phyloP scores from a whole-genome alignment of 2,888 invertebrate species.

The Netelia virgata region DNA sequence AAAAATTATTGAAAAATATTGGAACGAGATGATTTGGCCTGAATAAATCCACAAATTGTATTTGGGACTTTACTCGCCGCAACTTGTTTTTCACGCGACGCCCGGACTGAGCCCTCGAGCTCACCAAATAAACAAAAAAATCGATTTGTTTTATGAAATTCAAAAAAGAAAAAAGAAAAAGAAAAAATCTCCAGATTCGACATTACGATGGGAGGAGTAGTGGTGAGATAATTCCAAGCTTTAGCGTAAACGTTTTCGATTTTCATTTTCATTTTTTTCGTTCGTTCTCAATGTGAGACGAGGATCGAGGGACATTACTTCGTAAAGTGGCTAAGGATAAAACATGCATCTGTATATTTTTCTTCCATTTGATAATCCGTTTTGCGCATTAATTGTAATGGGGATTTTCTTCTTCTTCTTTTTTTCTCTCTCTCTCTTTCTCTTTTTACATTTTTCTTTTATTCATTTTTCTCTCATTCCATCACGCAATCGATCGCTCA shows the following conservation, averaged over 20 bases:
- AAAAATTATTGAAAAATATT: constrained; percentile 40
- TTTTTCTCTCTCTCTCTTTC: constrained; percentile 32
- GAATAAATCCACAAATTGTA: constrained; percentile 62
- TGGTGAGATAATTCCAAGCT: constrained; percentile 44
- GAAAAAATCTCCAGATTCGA: constrained; percentile 35
- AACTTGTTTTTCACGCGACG: constrained; percentile 40
- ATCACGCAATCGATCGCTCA: background rate
- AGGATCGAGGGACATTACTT: constrained; percentile 78
- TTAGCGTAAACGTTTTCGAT: constrained; percentile 60
- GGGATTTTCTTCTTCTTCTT: constrained; percentile 51
- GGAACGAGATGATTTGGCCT: constrained; percentile 55
- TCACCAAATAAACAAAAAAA: no score
- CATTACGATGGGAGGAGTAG: constrained; percentile 41
- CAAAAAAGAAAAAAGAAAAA: constrained; percentile 45
- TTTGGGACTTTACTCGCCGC: constrained; percentile 47
- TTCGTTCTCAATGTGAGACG: constrained; percentile 71
- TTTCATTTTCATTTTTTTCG: constrained; percentile 45
- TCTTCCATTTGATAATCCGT: constrained; percentile 64
- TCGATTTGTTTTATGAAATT: constrained; percentile 5
- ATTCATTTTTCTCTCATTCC: background rate
- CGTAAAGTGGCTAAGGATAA: constrained; percentile 81
- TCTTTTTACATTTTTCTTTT: background rate
- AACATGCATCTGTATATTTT: constrained; percentile 79
- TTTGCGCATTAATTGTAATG: constrained; percentile 61
- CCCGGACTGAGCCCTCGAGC: background rate